Base-by-base conservation (phyloP, 2,888 invertebrate species). In the Microctonus aethiopoides region DNA sequence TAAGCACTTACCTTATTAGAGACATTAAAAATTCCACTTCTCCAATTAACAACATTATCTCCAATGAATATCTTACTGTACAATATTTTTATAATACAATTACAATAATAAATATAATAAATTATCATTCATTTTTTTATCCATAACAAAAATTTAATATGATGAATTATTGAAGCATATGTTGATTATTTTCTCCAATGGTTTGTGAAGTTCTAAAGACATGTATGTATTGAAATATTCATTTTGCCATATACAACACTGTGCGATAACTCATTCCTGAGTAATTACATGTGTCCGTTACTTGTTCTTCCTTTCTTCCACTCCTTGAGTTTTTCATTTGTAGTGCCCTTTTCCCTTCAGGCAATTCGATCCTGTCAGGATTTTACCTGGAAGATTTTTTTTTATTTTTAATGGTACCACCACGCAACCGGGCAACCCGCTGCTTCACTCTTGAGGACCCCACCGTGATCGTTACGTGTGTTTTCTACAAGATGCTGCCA, bases 201-300 rank as follows among this genome's bases (percentile, higher is more conserved):
- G 39, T 13, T n/a, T 13, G 9, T 7, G 22, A 59, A 59, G 16
- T 26, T 56, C 29, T 2, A 56, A 26, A 59, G 57, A 57, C 54
- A 54, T 22, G 24, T n/a, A n/a, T 13, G n/a, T 39, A 39, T 39
- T 39, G 39, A 39, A 39, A 39, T 39, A 39, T 39, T 39, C n/a
- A 39, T 39, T 39, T 39, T 39, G 13, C 39, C 3, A 2, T 39
- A 57, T 59, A 51, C 51, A 63, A 65, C 67, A 72, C 77, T 57
- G 67, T 67, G 72, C 78, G 75, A 82, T 81, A 80, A 79, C 74
- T 82, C 80, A 79, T 79, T 79, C 80, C 73, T 79, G 80, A 81
- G 79, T 81, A 81, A 82, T 82, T 81, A 79, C 76, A 76, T 74
- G 73, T 74, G 74, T 56, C 16, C 7, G 57, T 67, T 67, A 52